Evolutionary conservation across 1,140 invertebrate species (phyloP), one percentile per base, ranked within the genome.

Genomic region (Polypedilum pembai): DNA sequence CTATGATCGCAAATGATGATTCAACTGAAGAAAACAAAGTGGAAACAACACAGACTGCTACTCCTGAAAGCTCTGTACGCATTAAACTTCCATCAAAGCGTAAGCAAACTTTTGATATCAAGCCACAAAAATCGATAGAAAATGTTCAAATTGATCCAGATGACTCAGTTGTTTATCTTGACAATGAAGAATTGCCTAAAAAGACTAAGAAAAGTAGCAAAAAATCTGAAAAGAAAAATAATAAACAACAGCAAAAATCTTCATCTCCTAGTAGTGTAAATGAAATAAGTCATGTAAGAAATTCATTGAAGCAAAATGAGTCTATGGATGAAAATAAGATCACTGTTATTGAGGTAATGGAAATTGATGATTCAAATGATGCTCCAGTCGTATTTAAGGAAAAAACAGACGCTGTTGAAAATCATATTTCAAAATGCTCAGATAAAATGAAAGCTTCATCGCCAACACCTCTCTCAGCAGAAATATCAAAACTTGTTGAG

Each of bases 141-240:
- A 8, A 17, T 3, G 1, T 20, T 8, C 17, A 18, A 21, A 7
- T 8, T 20, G 18, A 69, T 69, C 17, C 65, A 20, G 65, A 69
- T 7, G 65, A 21, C 17, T 69, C 65, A 5, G 18, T 69, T 21
- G 17, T 69, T 21, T 69, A 69, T 69, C 20, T 69, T 1, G 65
- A 69, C 8, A 18, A 69, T 0, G 65, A 69, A 10, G 20, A 69
- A 69, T 10, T 69, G 1, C 65, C n/a, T 18, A 69, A 2, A 10
- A 69, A 18, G 10, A 20, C 15, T 8, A 69, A 69, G 17, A 69
- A 69, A 5, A 69, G 65, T 12, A 10, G 8, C 17, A 69, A 69
- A 21, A 69, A 69, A 18, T 69, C 65, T 20, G 20, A 69, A 18
- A 69, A 69, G 65, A 69, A 69, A 56, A 56, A 56, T 3, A 45